Evolutionary conservation across 2,797 vertebrate genomes (phyloP), one percentile per base, ranked within the genome.

Genomic region (Cyclopterus lumpus): DNA sequence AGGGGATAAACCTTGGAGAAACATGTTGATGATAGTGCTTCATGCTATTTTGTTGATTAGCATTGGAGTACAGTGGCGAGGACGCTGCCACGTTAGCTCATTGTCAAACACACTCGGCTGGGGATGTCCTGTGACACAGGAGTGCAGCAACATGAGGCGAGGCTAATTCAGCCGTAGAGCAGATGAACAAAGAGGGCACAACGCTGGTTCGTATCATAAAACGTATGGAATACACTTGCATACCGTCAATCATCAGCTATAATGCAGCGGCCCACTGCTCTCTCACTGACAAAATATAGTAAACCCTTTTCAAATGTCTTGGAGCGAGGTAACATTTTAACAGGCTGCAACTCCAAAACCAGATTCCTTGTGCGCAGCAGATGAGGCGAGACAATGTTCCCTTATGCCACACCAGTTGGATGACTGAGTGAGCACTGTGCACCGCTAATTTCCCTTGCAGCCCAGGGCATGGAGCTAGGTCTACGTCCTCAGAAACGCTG

Each of bases 321-420:
- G 61, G 36, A 89, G 85, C 32, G 48, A 88, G 82, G 90, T 81
- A 84, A 78, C 65, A 73, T 82, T 88, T 82, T 80, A 85, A 86
- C 76, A 81, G 82, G 62, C 74, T 82, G 68, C 64, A 72, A 58
- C 77, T 90, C 72, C 46, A 76, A 79, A 85, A 80, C 58, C 80
- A 64, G 79, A 80, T 81, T 76, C 81, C 72, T 78, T 77, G 73
- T 80, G 78, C 75, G 77, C 76, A 74, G 84, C 77, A 73, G 75
- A 63, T 59, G 74, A 87, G 54, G 49, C 69, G 22, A 78, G 55
- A 72, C 67, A 7, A 66, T 64, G 70, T 77, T 81, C 81, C 75
- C 77, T 71, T 36, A 9, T 77, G 78, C 62, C 82, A 67, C 77
- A 81, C 76, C 76, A 59, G 81, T 66, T 73, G 75, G 76, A 81